These are phyloP conservation scores for Syngnathoides biaculeatus DNA, from an alignment of 2,113 vertebrate species.

Conservation along the genomic window DNA sequence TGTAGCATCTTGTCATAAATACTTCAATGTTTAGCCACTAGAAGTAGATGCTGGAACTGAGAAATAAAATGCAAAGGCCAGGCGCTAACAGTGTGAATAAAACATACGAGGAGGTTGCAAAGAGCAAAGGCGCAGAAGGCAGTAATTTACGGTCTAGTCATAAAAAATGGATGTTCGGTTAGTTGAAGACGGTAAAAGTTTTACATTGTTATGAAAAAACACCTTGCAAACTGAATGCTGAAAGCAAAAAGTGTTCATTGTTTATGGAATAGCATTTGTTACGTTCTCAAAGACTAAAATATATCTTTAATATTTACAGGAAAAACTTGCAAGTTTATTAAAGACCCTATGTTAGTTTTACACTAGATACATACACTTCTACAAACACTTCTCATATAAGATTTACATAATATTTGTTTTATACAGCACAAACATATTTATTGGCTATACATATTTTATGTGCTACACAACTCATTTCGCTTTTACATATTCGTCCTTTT, in stretches of 20 bases:
- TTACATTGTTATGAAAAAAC: not conserved
- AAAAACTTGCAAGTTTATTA: too few species aligned
- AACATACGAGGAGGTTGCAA: not conserved
- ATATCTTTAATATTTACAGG: too few species aligned
- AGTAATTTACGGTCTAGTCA: not conserved
- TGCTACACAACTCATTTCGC: too few species aligned
- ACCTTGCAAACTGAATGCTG: not conserved
- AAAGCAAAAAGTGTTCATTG: not conserved
- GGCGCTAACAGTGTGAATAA: not conserved
- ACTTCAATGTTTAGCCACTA: slow-evolving; percentile 41
- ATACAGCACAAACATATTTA: too few species aligned
- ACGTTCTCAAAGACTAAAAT: too few species aligned
- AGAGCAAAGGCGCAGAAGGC: not conserved
- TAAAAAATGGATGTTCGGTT: not conserved
- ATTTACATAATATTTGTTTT: too few species aligned
- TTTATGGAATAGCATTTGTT: not conserved
- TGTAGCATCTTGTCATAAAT: slow-evolving; percentile 36
- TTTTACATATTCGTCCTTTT: too few species aligned
- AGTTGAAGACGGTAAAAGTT: not conserved
- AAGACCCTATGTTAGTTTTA: too few species aligned
- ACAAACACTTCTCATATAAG: too few species aligned
- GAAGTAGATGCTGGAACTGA: slow-evolving; percentile 2
- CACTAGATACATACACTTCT: too few species aligned
- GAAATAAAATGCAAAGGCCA: slow-evolving; percentile 1
- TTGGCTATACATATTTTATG: too few species aligned